phyloP scores from a whole-genome alignment of 2,113 vertebrate species.

The Neolamprologus cancellatus region DNA sequence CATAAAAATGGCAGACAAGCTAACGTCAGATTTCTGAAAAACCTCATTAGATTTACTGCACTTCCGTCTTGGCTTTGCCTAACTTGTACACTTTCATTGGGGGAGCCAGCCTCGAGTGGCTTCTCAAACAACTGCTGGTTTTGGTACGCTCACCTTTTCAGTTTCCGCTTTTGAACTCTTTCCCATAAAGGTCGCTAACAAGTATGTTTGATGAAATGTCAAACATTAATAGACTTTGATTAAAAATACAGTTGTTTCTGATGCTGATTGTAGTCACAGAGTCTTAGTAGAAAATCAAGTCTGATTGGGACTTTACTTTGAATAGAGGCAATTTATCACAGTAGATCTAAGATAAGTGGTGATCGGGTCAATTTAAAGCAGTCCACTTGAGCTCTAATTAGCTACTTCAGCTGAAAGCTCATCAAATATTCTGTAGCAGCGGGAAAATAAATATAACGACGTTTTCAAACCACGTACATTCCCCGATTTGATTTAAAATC shows the following conservation, averaged over 20 bases:
- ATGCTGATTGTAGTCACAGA: background rate
- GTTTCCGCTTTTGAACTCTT: background rate
- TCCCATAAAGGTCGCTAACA: background rate
- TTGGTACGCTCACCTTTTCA: background rate
- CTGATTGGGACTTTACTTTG: background rate
- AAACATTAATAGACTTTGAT: background rate
- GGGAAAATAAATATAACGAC: background rate
- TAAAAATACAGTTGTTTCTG: background rate
- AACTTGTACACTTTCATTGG: accelerated
- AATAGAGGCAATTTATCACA: background rate
- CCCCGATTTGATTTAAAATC: background rate
- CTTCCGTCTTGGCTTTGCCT: background rate
- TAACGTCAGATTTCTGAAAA: background rate
- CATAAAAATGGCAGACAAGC: accelerated
- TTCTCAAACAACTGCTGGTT: background rate
- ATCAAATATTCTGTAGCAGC: background rate
- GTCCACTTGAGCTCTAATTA: background rate
- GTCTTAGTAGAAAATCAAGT: background rate
- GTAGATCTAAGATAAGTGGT: background rate
- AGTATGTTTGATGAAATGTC: background rate
- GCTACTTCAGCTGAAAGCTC: background rate
- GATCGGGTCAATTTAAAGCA: background rate
- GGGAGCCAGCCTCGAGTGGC: background rate
- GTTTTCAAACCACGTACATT: background rate
- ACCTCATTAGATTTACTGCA: background rate